A percentile compares a stretch with the other conserved stretches of the same genome.
These are phyloP conservation scores for Phasia obesa DNA, from an alignment of 2,888 invertebrate genomes.

Conservation along the genomic window DNA sequence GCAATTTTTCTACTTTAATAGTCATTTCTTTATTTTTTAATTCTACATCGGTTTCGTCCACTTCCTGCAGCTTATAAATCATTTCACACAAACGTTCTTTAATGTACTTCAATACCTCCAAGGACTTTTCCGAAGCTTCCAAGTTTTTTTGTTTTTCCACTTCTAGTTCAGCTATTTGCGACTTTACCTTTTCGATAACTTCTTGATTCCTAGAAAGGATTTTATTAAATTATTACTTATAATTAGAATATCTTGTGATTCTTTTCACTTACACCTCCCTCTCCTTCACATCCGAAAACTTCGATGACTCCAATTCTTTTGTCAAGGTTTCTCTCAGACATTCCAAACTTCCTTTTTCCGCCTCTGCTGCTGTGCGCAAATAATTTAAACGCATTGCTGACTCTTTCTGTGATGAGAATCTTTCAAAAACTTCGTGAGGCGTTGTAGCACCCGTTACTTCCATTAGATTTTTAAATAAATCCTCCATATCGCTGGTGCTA, in stretches of 20 bases:
- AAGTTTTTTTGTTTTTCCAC: constrained; percentile 81
- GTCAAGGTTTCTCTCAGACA: constrained; percentile 86
- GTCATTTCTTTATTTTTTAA: constrained; percentile 75
- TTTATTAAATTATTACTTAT: background rate
- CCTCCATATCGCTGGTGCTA: constrained; percentile 84
- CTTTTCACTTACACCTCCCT: constrained; percentile 87
- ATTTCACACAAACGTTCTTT: constrained; percentile 81
- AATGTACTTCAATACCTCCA: constrained; percentile 79
- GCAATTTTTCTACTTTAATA: constrained; percentile 77
- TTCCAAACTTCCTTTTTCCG: constrained; percentile 88
- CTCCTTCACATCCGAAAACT: constrained; percentile 91
- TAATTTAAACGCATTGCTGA: constrained; percentile 88
- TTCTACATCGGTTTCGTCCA: constrained; percentile 80
- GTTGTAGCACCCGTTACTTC: constrained; percentile 90
- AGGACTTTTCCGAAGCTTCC: constrained; percentile 79
- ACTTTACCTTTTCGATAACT: constrained; percentile 86
- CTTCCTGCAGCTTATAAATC: constrained; percentile 82
- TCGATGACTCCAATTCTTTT: constrained; percentile 88
- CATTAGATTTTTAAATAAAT: constrained; percentile 89
- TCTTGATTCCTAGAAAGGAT: constrained; percentile 86
- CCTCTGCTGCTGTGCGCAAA: constrained; percentile 88
- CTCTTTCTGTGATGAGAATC: constrained; percentile 89
- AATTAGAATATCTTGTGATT: background rate
- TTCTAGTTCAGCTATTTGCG: constrained; percentile 84
- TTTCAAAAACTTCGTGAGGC: constrained; percentile 88